Evolutionary conservation across 2,797 vertebrate species (phyloP).

Genomic region (Alfaro cultratus): DNA sequence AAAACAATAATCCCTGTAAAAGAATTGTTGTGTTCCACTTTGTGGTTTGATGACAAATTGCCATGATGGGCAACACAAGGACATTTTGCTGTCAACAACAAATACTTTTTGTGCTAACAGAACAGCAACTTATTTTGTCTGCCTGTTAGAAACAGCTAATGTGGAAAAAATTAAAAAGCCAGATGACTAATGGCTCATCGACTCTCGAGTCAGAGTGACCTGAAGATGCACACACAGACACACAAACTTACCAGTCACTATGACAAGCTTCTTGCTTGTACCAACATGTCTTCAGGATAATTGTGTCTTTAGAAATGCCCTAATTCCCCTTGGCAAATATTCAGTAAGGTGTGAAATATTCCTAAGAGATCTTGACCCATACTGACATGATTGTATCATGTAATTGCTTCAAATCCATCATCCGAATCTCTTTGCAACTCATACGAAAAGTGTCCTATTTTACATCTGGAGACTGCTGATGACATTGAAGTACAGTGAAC

Average conservation of each 20-base stretch:
- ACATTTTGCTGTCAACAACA: constrained; percentile 28
- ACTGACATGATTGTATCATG: background rate
- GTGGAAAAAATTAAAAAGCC: constrained; percentile 11
- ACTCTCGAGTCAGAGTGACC: constrained; percentile 17
- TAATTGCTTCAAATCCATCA: background rate
- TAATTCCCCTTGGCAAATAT: background rate
- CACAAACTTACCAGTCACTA: background rate
- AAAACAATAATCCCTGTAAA: constrained; percentile 22
- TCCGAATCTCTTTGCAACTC: background rate
- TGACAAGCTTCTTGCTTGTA: background rate
- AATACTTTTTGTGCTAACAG: constrained; percentile 38
- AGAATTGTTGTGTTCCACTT: constrained; percentile 25
- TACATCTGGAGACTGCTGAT: background rate
- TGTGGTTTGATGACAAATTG: constrained; percentile 32
- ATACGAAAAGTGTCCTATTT: background rate
- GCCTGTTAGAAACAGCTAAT: background rate
- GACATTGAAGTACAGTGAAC: background rate
- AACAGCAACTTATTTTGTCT: constrained; percentile 32
- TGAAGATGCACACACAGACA: constrained; percentile 3
- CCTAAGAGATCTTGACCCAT: background rate
- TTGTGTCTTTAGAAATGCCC: background rate
- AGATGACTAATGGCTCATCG: constrained; percentile 24
- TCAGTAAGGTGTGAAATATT: background rate
- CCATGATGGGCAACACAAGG: constrained; percentile 26
- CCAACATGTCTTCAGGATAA: background rate